These are phyloP conservation scores for Brachypodius melanocephalos DNA, from an alignment of 2,113 vertebrate species.

Conservation along the genomic window DNA sequence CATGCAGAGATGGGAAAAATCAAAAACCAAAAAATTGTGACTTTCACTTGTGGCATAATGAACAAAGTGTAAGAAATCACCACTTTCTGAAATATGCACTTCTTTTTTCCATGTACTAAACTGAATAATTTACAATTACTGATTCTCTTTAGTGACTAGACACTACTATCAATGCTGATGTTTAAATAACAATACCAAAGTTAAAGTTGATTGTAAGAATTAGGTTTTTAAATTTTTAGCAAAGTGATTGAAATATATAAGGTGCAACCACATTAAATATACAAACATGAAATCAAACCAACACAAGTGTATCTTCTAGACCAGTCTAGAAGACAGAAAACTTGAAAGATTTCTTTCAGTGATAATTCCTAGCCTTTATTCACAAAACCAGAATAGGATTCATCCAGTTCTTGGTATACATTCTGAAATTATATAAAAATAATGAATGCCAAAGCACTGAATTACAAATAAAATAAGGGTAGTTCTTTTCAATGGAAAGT, in stretches of 20 bases:
- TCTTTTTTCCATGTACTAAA: neutral
- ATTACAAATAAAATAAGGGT: neutral
- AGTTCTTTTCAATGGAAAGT: neutral
- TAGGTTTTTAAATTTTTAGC: neutral
- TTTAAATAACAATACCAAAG: neutral
- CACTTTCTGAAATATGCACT: neutral
- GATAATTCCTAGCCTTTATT: neutral
- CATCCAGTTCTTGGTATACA: neutral
- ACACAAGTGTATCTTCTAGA: neutral
- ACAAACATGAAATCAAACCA: neutral
- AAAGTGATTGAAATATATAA: neutral
- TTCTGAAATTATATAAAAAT: neutral
- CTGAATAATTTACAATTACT: neutral
- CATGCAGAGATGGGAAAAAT: neutral
- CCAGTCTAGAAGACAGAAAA: neutral
- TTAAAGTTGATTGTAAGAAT: neutral
- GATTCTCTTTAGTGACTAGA: neutral
- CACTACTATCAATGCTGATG: neutral
- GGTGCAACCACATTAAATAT: neutral
- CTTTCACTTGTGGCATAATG: neutral
- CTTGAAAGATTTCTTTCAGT: neutral
- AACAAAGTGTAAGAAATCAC: neutral
- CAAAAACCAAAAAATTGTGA: neutral
- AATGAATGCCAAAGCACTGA: neutral
- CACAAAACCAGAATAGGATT: neutral